Base-by-base conservation (phyloP, 2,888 invertebrate species). In the Anaspis maculata region DNA sequence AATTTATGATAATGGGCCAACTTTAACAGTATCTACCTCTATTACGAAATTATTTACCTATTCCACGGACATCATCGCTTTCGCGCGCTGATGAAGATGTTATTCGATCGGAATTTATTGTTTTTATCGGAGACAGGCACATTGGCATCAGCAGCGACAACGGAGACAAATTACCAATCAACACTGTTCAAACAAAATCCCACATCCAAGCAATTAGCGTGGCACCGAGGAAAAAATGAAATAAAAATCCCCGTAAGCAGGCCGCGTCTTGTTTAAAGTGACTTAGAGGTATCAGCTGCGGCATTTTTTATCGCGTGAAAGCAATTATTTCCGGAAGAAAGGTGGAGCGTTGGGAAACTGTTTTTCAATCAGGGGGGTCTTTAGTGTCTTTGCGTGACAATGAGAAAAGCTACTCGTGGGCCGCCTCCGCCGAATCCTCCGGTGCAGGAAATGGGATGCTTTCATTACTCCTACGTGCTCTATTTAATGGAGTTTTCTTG, bases 401-500 rank as follows among this genome's bases (percentile, higher is more conserved):
- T 58, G 59, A 60, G 58, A 48, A 43, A 27, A 33, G 36, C 27
- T 30, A 22, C 30, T 21, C 31, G 29, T 32, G 27, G 33, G 28
- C n/a, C 5, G 19, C 37, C 40, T 32, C 16, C 40, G 25, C 23
- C 25, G 32, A 39, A 42, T 50, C 48, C 42, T 42, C 40, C 52
- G 51, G 47, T 56, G 52, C 58, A 56, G 62, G 61, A 62, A 62
- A 59, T 59, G 62, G 58, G 60, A 55, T 52, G 61, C 62, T 61
- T 64, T 64, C 62, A 62, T 62, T 64, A 62, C 57, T 54, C 46
- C 61, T 61, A 63, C 62, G 62, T 64, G 61, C 64, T 62, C 58
- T 54, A 60, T 61, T 64, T 64, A 64, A 64, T 64, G 63, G 64
- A 64, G 57, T 63, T 64, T 61, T 57, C 63, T 62, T 64, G 62